Conservation (phyloP, 1,140 invertebrate species). For the Zaprionus kolodkinae region DNA sequence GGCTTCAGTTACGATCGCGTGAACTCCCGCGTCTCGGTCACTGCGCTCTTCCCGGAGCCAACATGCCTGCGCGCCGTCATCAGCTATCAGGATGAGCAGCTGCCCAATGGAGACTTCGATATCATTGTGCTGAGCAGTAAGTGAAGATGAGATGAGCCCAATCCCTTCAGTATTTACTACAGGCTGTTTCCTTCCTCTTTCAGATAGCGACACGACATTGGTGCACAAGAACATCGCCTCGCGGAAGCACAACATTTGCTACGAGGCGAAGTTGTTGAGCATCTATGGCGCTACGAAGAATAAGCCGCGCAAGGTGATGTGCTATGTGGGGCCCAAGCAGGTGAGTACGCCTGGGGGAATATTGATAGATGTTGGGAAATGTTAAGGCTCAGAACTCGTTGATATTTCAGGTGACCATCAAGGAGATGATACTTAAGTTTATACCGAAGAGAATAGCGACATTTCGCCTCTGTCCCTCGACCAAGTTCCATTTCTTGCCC, state of each 20-base stretch:
- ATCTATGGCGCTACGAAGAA: slow-evolving; percentile 86
- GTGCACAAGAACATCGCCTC: slow-evolving; percentile 95
- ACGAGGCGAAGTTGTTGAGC: slow-evolving; percentile 92
- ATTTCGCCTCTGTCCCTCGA: slow-evolving; percentile 96
- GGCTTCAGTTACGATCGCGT: slow-evolving; percentile 86
- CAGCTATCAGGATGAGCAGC: slow-evolving; percentile 89
- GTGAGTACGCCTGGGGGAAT: slow-evolving; percentile 69
- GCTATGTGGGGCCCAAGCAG: slow-evolving; percentile 93
- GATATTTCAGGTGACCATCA: slow-evolving; percentile 91
- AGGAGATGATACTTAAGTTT: slow-evolving; percentile 96
- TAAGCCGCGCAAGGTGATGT: slow-evolving; percentile 94
- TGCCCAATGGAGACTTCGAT: slow-evolving; percentile 96
- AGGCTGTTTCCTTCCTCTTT: neutral
- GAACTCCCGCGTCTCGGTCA: slow-evolving; percentile 85
- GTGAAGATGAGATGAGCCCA: slow-evolving; percentile 73
- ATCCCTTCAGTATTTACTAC: neutral
- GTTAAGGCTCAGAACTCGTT: slow-evolving; percentile 79
- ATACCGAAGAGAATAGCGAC: slow-evolving; percentile 95
- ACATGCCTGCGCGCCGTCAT: slow-evolving; percentile 94
- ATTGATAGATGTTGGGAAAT: slow-evolving; percentile 45
- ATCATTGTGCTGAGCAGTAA: slow-evolving; percentile 95
- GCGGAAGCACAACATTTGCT: slow-evolving; percentile 93
- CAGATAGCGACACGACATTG: slow-evolving; percentile 90
- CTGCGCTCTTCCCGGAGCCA: slow-evolving; percentile 85
- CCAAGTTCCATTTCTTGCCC: slow-evolving; percentile 90